phyloP scores from a whole-genome alignment of 2,113 vertebrate genomes.

The Laticauda laticaudata region DNA sequence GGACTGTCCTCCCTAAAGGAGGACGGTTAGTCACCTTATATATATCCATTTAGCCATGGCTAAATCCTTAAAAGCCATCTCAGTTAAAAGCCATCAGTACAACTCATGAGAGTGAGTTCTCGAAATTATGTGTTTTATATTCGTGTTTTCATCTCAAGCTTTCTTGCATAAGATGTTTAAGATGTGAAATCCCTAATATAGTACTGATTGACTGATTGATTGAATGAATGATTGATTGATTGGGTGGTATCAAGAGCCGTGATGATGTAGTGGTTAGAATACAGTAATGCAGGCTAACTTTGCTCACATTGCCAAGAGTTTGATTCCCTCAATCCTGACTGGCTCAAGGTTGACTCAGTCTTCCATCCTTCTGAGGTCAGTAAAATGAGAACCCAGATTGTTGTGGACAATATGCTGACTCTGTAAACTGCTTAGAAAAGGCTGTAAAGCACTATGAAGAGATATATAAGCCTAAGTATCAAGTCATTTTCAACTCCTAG shows the following conservation, averaged over 20 bases:
- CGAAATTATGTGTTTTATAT: background rate
- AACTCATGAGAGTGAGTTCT: background rate
- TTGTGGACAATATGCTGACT: background rate
- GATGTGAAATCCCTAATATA: background rate
- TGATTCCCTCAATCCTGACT: background rate
- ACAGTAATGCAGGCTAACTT: background rate
- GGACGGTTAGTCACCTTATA: too few relatives aligned
- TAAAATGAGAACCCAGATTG: background rate
- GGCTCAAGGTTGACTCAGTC: background rate
- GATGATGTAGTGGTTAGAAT: background rate
- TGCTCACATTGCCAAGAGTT: background rate
- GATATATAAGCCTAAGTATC: background rate
- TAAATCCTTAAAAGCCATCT: background rate
- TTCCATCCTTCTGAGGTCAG: background rate
- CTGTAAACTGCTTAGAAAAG: background rate
- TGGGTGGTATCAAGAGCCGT: background rate
- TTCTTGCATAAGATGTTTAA: background rate
- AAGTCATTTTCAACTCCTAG: background rate
- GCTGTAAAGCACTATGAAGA: background rate
- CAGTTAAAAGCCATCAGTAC: background rate
- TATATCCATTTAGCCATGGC: too few relatives aligned
- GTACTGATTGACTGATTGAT: background rate
- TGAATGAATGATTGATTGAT: background rate
- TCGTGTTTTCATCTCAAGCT: background rate
- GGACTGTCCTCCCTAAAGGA: too few relatives aligned